These are phyloP conservation scores for Scaptomyza caliginosa DNA, from an alignment of 2,888 invertebrate species.

Conservation along the genomic window DNA sequence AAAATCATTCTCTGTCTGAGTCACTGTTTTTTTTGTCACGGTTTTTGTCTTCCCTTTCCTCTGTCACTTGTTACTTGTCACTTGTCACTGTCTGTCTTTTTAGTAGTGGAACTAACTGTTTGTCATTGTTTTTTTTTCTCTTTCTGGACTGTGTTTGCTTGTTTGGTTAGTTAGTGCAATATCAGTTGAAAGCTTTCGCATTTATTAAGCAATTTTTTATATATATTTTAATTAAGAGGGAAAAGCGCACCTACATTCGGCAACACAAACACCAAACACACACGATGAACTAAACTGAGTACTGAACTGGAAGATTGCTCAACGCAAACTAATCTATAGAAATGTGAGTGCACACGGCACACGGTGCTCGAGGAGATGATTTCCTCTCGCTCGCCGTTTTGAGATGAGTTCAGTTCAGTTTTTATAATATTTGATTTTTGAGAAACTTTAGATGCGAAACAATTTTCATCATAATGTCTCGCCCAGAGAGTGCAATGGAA, in stretches of 20 bases:
- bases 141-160: conserved; percentile 13
- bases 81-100: neutral
- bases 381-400: conserved; percentile 24
- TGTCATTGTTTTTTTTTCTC: neutral
- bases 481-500: conserved; percentile 76
- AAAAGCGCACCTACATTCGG: conserved; percentile 67
- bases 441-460: conserved; percentile 76
- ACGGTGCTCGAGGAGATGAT: conserved; percentile 38
- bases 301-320: conserved; percentile 80
- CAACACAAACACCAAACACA: conserved; percentile 62
- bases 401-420: conserved; percentile 17
- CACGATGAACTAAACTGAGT: conserved; percentile 64
- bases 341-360: conserved; percentile 79
- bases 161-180: conserved; percentile 31
- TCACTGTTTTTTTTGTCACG: conserved; percentile 22
- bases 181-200: conserved; percentile 49
- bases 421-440: conserved; percentile 31
- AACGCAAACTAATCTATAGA: conserved; percentile 80
- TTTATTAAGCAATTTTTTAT: conserved; percentile 2
- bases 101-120: neutral
- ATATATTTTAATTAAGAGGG: conserved; percentile 10
- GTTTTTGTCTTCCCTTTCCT: neutral
- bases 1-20: conserved; percentile 37
- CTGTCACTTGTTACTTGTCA: neutral
- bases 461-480: conserved; percentile 69